Percentiles rank a stretch among this genome's conserved stretches.
phyloP scores from a whole-genome alignment of 2,113 vertebrate species.

The Eubucco bourcierii region DNA sequence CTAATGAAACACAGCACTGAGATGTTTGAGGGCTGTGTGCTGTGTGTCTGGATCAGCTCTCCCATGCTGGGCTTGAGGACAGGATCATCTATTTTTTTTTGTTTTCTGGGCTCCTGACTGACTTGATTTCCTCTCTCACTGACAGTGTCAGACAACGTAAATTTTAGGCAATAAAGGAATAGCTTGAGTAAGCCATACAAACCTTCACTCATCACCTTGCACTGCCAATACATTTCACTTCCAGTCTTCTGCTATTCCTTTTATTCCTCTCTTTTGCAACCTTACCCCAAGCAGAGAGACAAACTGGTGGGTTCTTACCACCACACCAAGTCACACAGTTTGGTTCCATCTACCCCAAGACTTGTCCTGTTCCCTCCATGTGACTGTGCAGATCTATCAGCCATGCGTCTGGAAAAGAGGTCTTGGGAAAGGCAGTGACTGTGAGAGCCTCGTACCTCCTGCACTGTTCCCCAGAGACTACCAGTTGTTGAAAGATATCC shows the following conservation, averaged over 20 bases:
- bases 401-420: not conserved
- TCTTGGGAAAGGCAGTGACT: not conserved
- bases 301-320: not conserved
- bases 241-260: not conserved
- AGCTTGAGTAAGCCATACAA: slow-evolving; percentile 10
- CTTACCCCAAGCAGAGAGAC: not conserved
- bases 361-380: not conserved
- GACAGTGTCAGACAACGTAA: not conserved
- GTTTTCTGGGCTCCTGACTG: slow-evolving; percentile 4
- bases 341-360: not conserved
- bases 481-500: not conserved
- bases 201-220: slow-evolving; percentile 35
- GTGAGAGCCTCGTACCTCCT: not conserved
- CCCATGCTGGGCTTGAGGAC: slow-evolving; percentile 30
- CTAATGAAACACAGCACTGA: slow-evolving; percentile 42
- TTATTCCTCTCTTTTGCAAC: not conserved
- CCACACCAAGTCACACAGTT: not conserved
- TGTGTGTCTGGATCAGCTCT: slow-evolving; percentile 10
- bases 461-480: not conserved
- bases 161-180: slow-evolving; percentile 28
- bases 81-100: not conserved
- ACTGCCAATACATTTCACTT: not conserved
- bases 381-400: not conserved
- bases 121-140: not conserved
- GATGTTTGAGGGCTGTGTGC: not conserved